Evolutionary conservation across 1,140 invertebrate genomes (phyloP).

Genomic region (Eubasilissa regina): DNA sequence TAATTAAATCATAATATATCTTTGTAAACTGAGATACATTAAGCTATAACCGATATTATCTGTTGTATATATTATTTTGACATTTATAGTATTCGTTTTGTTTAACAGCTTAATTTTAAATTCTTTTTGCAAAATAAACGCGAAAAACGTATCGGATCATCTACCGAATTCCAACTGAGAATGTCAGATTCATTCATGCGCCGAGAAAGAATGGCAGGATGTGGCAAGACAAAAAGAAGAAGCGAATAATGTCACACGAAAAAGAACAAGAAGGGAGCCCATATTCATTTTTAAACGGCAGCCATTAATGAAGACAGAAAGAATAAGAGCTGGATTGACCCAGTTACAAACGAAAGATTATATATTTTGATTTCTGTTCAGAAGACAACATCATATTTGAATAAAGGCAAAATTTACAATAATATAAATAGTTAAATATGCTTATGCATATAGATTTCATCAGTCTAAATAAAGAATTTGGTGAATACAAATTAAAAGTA

Average conservation of each 20-base stretch:
- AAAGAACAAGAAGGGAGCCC: not conserved
- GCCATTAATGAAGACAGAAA: slow-evolving; percentile 43
- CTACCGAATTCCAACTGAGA: not conserved
- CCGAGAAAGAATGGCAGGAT: slow-evolving; percentile 43
- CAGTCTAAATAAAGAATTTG: no score
- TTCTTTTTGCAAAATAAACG: not conserved
- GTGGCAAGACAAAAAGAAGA: slow-evolving; percentile 29
- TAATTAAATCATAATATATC: no score
- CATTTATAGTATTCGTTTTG: no score
- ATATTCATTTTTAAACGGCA: slow-evolving; percentile 4
- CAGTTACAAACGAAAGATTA: not conserved
- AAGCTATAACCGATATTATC: no score
- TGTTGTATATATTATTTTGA: no score
- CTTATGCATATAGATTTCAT: no score
- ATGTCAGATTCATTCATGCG: slow-evolving; percentile 24
- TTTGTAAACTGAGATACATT: no score
- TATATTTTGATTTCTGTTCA: slow-evolving; percentile 30
- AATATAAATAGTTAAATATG: not conserved
- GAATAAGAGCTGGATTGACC: slow-evolving; percentile 39
- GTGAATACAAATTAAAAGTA: no score
- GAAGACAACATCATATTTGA: not conserved
- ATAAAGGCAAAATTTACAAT: no score
- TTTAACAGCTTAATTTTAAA: no score
- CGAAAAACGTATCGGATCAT: slow-evolving; percentile 6
- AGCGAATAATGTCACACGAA: slow-evolving; percentile 35